Conservation (phyloP, 1,140 invertebrate genomes). For the Drosophila virilis region DNA sequence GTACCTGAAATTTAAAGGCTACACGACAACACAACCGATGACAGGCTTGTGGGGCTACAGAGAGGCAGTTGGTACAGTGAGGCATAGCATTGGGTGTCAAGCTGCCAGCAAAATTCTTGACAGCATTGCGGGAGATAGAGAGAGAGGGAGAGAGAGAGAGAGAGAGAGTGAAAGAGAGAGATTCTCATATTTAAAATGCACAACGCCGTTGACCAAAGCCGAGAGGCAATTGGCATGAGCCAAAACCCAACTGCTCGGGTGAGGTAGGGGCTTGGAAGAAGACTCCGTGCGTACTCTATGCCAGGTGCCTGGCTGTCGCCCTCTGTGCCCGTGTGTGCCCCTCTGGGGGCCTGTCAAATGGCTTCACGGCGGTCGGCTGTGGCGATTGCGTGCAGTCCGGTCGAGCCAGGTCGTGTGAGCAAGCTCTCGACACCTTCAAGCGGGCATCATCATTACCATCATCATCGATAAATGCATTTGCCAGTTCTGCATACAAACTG, state of each 20-base stretch:
- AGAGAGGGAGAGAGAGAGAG: neutral
- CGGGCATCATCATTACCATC: slow-evolving; percentile 71
- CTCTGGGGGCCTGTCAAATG: slow-evolving; percentile 43
- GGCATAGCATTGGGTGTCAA: slow-evolving; percentile 54
- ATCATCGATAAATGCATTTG: slow-evolving; percentile 77
- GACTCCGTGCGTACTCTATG: slow-evolving; percentile 28
- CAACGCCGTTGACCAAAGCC: slow-evolving; percentile 42
- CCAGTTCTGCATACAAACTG: slow-evolving; percentile 76
- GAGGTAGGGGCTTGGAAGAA: neutral
- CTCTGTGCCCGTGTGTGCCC: neutral
- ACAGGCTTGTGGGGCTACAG: slow-evolving; percentile 19
- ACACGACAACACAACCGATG: slow-evolving; percentile 60
- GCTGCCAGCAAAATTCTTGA: slow-evolving; percentile 56
- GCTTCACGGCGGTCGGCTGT: slow-evolving; percentile 63
- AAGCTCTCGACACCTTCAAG: slow-evolving; percentile 67
- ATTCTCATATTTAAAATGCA: slow-evolving; percentile 72
- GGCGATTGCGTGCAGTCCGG: slow-evolving; percentile 43
- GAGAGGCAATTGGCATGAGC: slow-evolving; percentile 41
- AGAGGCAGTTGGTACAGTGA: neutral
- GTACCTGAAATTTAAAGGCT: slow-evolving; percentile 65
- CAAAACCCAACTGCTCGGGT: neutral
- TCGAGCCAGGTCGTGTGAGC: slow-evolving; percentile 44
- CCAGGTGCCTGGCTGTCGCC: neutral
- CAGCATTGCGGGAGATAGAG: slow-evolving; percentile 44
- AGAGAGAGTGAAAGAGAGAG: slow-evolving; percentile 13